phyloP scores from a whole-genome alignment of 2,113 vertebrate genomes.

The Meles meles region DNA sequence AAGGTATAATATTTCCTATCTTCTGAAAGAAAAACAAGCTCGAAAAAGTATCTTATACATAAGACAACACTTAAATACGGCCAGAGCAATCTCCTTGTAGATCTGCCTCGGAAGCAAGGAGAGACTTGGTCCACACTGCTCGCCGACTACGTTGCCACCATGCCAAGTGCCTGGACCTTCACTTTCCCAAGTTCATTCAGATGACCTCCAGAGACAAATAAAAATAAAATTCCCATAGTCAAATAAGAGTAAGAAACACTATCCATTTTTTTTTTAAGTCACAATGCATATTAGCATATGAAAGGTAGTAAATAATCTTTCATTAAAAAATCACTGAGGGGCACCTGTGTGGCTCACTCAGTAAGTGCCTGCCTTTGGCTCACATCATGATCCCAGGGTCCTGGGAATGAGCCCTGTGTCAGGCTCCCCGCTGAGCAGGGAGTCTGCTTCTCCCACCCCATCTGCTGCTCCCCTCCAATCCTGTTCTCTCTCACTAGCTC shows the following conservation, averaged over 20 bases:
- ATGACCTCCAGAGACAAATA: background rate
- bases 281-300: background rate
- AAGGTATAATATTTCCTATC: background rate
- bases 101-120: background rate
- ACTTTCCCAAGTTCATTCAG: background rate
- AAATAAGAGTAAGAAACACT: background rate
- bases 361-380: background rate
- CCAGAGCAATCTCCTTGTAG: background rate
- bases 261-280: background rate
- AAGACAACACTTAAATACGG: background rate
- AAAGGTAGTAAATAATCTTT: background rate
- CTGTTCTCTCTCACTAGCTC: background rate
- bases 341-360: background rate
- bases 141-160: background rate
- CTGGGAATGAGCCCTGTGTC: background rate
- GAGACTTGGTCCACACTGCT: background rate
- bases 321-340: background rate
- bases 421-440: too few species aligned
- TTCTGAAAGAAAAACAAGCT: slow-evolving; percentile 7
- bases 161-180: background rate
- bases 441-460: background rate
- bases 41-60: background rate
- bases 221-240: background rate
- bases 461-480: background rate
- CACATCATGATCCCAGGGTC: fast-evolving